Evolutionary conservation across 2,888 invertebrate genomes (phyloP).

Genomic region (Morinoia aosen): DNA sequence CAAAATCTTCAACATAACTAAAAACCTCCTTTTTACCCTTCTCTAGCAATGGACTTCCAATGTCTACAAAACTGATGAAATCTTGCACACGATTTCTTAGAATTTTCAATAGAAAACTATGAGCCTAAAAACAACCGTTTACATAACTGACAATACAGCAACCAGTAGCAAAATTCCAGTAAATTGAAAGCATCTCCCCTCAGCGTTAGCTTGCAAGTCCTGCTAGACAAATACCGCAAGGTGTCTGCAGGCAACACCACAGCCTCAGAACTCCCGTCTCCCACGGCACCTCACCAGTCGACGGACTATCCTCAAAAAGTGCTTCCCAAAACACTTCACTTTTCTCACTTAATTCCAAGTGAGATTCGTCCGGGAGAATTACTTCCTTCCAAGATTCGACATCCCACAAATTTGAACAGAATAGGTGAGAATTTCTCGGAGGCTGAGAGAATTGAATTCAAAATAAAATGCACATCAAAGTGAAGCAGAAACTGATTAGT

Average conservation of each 20-base stretch:
- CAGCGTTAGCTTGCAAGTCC: not conserved
- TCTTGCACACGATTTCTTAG: not conserved
- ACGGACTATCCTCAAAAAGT: not conserved
- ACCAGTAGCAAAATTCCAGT: not conserved
- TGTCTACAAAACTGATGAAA: not conserved
- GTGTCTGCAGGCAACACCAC: not conserved
- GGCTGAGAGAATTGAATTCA: not conserved
- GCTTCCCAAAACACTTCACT: not conserved
- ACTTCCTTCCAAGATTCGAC: conserved; percentile 28
- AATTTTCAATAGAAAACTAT: too few species aligned
- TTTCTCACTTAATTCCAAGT: conserved; percentile 42
- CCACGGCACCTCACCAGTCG: not conserved
- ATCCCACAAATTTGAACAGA: conserved; percentile 15
- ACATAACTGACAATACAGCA: not conserved
- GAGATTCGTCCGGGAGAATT: conserved; percentile 29
- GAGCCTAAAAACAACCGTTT: too few species aligned
- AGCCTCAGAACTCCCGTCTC: not conserved
- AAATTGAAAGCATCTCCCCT: not conserved
- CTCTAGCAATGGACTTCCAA: not conserved
- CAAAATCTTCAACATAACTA: not conserved
- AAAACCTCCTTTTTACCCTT: not conserved
- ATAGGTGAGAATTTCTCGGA: not conserved
- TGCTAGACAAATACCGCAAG: not conserved
- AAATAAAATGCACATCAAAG: conserved; percentile 17
- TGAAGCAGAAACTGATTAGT: conserved; percentile 3